These are phyloP conservation scores for Cephus pulcher DNA, from an alignment of 2,888 invertebrate species.

Conservation along the genomic window DNA sequence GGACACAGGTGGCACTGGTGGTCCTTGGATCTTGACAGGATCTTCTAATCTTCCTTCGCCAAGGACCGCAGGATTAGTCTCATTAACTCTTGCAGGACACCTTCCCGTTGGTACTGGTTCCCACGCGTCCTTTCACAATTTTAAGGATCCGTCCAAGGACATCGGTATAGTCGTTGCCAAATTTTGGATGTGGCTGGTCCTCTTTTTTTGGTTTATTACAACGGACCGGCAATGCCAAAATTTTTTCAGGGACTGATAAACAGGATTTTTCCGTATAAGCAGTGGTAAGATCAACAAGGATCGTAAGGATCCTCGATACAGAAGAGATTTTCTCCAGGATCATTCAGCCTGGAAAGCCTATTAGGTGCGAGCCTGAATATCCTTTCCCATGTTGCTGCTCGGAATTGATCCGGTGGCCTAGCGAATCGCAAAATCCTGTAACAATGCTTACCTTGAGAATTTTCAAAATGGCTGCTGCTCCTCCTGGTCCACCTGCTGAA, in stretches of 20 bases:
- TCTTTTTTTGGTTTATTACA: neutral
- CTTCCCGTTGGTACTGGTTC: constrained; percentile 12
- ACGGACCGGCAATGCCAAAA: neutral
- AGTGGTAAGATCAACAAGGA: neutral
- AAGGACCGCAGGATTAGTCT: constrained; percentile 56
- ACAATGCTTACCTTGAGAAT: constrained; percentile 36
- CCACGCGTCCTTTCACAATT: constrained; percentile 9
- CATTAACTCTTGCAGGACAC: constrained; percentile 56
- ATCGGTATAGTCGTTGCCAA: neutral
- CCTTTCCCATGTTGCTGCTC: neutral
- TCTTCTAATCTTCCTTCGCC: constrained; percentile 52
- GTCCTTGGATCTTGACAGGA: constrained; percentile 32
- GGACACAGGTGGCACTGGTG: constrained; percentile 49
- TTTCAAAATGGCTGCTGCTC: constrained; percentile 38
- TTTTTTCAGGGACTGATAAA: neutral
- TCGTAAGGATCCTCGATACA: constrained; percentile 10
- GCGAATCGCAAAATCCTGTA: constrained; percentile 49
- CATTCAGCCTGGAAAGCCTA: constrained; percentile 47
- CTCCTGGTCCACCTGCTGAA: constrained; percentile 50
- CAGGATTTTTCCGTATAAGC: neutral
- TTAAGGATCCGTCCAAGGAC: neutral
- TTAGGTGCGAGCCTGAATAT: constrained; percentile 38
- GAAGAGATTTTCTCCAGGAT: constrained; percentile 41
- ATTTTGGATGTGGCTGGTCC: neutral
- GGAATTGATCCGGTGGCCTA: constrained; percentile 34